Conservation (phyloP, 2,113 vertebrate species). For the Holacanthus passer region DNA sequence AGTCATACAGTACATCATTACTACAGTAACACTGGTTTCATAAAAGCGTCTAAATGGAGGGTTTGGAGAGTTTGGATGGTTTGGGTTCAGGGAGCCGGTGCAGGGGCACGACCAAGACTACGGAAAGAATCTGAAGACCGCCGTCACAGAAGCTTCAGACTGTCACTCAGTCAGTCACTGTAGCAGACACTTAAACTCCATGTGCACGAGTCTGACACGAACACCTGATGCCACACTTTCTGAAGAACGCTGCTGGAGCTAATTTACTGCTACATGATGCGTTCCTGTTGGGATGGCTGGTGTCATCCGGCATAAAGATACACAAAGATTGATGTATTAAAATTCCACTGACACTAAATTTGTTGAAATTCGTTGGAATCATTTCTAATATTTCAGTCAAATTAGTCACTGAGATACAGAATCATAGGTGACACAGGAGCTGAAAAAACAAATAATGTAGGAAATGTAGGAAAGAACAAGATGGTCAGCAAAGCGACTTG, state of each 20-base stretch:
- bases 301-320: neutral
- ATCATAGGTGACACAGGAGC: too few species aligned
- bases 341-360: neutral
- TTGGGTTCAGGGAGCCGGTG: constrained; percentile 1
- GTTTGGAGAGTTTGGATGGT: constrained; percentile 7
- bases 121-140: constrained; percentile 66
- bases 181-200: constrained; percentile 28
- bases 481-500: too few species aligned
- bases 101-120: constrained; percentile 22
- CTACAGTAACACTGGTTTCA: neutral
- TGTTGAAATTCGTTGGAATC: neutral
- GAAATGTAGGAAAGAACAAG: too few species aligned
- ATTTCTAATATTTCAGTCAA: neutral
- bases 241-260: neutral
- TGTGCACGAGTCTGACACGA: constrained; percentile 20
- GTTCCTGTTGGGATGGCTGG: neutral
- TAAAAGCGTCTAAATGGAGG: neutral
- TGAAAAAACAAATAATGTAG: too few species aligned
- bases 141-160: constrained; percentile 17
- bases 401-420: too few species aligned
- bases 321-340: neutral
- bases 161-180: constrained; percentile 11
- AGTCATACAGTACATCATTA: too few species aligned
- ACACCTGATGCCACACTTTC: constrained; percentile 22
- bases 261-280: constrained; percentile 9